Evolutionary conservation across 2,113 vertebrate species (phyloP).

Genomic region (Sisor rabdophorus): DNA sequence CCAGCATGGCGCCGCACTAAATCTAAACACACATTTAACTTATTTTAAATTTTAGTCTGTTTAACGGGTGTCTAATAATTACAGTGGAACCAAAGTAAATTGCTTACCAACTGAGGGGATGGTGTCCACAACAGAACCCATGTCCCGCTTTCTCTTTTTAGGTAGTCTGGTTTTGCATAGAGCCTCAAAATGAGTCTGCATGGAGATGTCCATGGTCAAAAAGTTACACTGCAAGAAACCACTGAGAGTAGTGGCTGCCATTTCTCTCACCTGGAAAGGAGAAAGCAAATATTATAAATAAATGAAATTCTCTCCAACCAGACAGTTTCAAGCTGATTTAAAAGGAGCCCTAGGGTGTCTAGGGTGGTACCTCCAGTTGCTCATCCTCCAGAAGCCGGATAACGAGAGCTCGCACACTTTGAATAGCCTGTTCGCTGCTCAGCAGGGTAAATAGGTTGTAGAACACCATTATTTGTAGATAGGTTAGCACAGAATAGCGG

Average conservation of each 20-base stretch:
- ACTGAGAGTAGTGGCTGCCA: slow-evolving; percentile 93
- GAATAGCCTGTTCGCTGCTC: slow-evolving; percentile 78
- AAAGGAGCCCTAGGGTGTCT: background rate
- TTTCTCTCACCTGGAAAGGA: slow-evolving; percentile 84
- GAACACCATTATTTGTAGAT: slow-evolving; percentile 96
- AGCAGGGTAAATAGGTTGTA: slow-evolving; percentile 96
- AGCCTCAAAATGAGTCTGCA: slow-evolving; percentile 93
- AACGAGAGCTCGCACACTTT: slow-evolving; percentile 79
- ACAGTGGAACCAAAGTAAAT: slow-evolving; percentile 3
- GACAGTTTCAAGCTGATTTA: background rate
- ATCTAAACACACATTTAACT: slow-evolving; percentile 64
- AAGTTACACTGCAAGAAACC: slow-evolving; percentile 94
- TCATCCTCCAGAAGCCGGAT: slow-evolving; percentile 90
- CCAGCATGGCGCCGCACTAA: slow-evolving; percentile 91
- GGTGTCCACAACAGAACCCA: slow-evolving; percentile 76
- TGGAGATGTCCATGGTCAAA: slow-evolving; percentile 83
- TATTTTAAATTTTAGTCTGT: slow-evolving; percentile 10
- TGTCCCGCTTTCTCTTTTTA: slow-evolving; percentile 84
- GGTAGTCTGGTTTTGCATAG: slow-evolving; percentile 92
- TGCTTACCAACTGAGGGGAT: slow-evolving; percentile 78
- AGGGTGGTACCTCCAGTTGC: slow-evolving; percentile 82
- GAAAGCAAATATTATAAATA: slow-evolving; percentile 27
- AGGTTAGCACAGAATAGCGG: slow-evolving; percentile 88
- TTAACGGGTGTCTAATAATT: background rate
- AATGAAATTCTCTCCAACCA: background rate